Evolutionary conservation across 2,888 invertebrate genomes (phyloP), one percentile per base, ranked within the genome.

Genomic region (Tetranychus truncatus): DNA sequence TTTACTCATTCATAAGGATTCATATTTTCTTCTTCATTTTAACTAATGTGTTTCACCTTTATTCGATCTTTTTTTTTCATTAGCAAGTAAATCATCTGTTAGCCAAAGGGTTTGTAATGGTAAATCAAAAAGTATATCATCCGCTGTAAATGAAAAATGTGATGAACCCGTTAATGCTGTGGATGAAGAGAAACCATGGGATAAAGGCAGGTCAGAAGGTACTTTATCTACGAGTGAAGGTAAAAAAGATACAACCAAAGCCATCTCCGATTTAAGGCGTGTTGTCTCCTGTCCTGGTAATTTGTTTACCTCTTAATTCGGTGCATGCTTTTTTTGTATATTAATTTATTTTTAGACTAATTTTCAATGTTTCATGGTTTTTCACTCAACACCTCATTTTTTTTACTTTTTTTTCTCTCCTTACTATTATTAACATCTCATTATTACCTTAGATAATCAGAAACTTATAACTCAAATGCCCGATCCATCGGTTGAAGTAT

Each of bases 401-500:
- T 15, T 55, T 15, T 15, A 55, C 55, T 55, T 15, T 55, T 5
- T n/a, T 46, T 15, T 46, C 46, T 46, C 55, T 3, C 55, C 15
- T 15, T 55, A 20, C 21, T 21, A 5, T 69, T 69, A 24, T 69
- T 24, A 9, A 24, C 69, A 20, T 69, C 69, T 34, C 55, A 15
- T 55, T 55, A 55, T 3, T 55, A 15, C 11, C 21, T 11, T 21
- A 69, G 69, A 69, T 69, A 69, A 69, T 21, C 69, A 69, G 34
- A 69, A 69, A 69, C 34, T 69, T 11, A 21, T 24, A 11, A 78
- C 79, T 24, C 74, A 78, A 21, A 78, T 78, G 72, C 80, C 81
- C 44, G 92, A 95, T 85, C 93, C 95, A 67, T 92, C 93, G 15
- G 87, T 90, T 82, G 90, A 91, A 80, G 87, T 89, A 75, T 92